Evolutionary conservation across 2,797 vertebrate species (phyloP).

Genomic region (Chaenodraco wilsoni): DNA sequence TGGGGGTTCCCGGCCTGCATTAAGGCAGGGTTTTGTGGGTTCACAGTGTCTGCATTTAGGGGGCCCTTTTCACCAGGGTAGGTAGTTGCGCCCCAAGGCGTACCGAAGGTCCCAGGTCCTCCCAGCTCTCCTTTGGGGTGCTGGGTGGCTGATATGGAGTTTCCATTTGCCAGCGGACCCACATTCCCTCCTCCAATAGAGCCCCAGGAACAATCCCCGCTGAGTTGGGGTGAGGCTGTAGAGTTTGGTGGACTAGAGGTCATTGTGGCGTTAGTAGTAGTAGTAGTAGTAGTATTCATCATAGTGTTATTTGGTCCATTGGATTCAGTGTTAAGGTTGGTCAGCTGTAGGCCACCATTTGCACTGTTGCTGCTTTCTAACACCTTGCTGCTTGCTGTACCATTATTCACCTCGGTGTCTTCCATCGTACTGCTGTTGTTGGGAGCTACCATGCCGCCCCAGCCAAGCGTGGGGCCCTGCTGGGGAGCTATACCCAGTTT

Average conservation of each 20-base stretch:
- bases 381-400: conserved; percentile 91
- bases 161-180: conserved; percentile 91
- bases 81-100: conserved; percentile 91
- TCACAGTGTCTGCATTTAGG: conserved; percentile 98
- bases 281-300: conserved; percentile 85
- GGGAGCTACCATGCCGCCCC: conserved; percentile 90
- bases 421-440: conserved; percentile 83
- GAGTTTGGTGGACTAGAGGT: conserved; percentile 99
- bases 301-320: conserved; percentile 99
- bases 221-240: conserved; percentile 91
- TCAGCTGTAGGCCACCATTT: conserved; percentile 92
- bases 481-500: conserved; percentile 87
- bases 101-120: conserved; percentile 89
- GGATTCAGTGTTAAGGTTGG: conserved; percentile 97
- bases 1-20: conserved; percentile 89
- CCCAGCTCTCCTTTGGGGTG: conserved; percentile 89
- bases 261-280: conserved; percentile 92
- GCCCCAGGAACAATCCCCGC: conserved; percentile 90
- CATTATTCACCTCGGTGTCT: conserved; percentile 91
- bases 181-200: conserved; percentile 88
- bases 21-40: conserved; percentile 88
- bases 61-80: conserved; percentile 93
- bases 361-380: conserved; percentile 80
- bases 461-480: conserved; percentile 88
- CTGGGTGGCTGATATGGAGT: conserved; percentile 82